A percentile compares a stretch with the other conserved stretches of the same genome.
phyloP scores from a whole-genome alignment of 2,113 vertebrate species.

The Taxidea taxus region DNA sequence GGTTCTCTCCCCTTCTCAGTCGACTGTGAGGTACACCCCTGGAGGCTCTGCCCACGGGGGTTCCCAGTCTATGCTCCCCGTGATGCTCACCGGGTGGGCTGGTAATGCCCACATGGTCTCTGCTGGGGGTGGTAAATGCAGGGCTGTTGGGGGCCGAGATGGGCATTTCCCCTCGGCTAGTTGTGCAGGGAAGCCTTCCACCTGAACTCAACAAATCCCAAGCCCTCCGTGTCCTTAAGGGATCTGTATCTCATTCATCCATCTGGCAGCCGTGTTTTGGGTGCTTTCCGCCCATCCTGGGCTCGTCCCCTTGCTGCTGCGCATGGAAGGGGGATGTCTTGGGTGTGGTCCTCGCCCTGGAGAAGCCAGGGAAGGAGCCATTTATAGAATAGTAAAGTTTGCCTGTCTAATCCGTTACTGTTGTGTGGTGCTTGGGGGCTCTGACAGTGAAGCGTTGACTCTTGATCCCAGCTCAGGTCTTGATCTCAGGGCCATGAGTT shows the following conservation, averaged over 20 bases:
- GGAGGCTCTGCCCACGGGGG: accelerated
- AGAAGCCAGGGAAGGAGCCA: not conserved
- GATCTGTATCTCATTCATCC: not conserved
- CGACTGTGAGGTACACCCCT: accelerated
- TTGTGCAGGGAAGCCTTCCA: not conserved
- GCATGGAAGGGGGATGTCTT: not conserved
- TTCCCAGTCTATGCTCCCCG: accelerated
- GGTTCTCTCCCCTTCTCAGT: accelerated
- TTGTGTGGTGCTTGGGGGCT: not conserved
- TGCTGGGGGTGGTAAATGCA: accelerated
- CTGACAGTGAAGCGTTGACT: accelerated
- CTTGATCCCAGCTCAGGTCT: not conserved
- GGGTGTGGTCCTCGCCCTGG: too few species aligned
- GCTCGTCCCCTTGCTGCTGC: too few species aligned
- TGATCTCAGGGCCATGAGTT: not conserved
- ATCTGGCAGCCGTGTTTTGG: accelerated
- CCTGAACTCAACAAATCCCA: not conserved
- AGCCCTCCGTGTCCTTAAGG: too few species aligned
- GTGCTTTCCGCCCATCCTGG: accelerated
- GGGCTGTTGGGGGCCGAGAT: accelerated
- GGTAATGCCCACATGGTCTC: accelerated
- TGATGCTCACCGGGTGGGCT: accelerated
- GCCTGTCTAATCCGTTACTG: accelerated
- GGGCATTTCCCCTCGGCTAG: too few species aligned
- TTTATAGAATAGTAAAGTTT: not conserved